Base-by-base conservation (phyloP, 1,140 invertebrate species). In the Hydropsyche tenuis region DNA sequence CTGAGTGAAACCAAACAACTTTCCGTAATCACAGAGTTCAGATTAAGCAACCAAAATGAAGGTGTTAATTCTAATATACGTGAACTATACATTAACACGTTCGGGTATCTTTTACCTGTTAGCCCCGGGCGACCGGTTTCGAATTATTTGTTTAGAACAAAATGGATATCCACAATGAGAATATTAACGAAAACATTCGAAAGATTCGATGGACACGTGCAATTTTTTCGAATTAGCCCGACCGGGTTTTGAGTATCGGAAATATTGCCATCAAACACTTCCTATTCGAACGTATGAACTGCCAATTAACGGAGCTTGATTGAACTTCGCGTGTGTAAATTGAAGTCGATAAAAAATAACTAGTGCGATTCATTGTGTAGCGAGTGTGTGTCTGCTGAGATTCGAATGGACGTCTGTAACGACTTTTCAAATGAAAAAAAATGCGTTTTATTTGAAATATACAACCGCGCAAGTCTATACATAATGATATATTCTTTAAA, bases 31-130 rank as follows among this genome's bases (percentile, higher is more conserved):
- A 73, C 20, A 16, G n/a, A n/a, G 51, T 60, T 45, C 14, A 76
- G 72, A 76, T 76, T 76, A 76, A 76, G 72, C 64, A 76, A 73
- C 75, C 71, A 37, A 75, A 73, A 73, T 70, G 51, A 53, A 76
- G 66, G 75, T 76, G 75, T 51, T 76, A 76, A 76, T 76, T 75
- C 66, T 62, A 70, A 65, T 73, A 53, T 65, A 75, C 72, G 66
- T 76, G 75, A 73, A 71, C 23, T 73, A 60, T 62, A 45, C 56
- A 73, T 76, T 76, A 64, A 73, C 71, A 76, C 68, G 48, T 76
- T 66, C 70, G 64, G 69, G 27, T 43, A 22, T 22, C 68, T 60
- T 66, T n/a, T 71, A 72, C 71, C 60, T 72, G 69, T 51, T 25
- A 60, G 56, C 6, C 23, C 4, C 69, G 16, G 16, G 11, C 18